These are phyloP conservation scores for Palythoa grandis DNA, from an alignment of 92 coral and sea anemone species.

Conservation along the genomic window DNA sequence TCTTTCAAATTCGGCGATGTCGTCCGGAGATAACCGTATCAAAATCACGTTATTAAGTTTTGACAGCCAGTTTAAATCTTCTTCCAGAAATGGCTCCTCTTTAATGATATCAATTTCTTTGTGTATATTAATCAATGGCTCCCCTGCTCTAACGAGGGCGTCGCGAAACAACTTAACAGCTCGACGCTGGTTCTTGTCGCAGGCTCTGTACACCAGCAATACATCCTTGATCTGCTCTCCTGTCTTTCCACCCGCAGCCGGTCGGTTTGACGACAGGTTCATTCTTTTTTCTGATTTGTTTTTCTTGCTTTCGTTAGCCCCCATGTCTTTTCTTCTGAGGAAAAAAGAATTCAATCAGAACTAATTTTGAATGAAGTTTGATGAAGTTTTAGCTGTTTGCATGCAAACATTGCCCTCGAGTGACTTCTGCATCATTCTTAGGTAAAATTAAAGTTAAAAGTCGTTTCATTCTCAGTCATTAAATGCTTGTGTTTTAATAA, in stretches of 20 bases:
- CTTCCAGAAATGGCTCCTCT: slow-evolving; percentile 9
- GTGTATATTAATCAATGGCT: slow-evolving; percentile 18
- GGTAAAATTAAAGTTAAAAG: not conserved
- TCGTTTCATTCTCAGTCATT: too few relatives aligned
- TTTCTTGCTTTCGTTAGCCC: not conserved
- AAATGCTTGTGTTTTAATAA: not conserved
- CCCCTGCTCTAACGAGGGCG: slow-evolving; percentile 48
- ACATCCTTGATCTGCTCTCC: slow-evolving; percentile 55
- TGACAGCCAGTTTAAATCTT: slow-evolving; percentile 73
- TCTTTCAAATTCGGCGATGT: slow-evolving; percentile 55
- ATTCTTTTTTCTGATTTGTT: not conserved
- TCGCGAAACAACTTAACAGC: slow-evolving; percentile 85
- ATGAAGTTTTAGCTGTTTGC: not conserved
- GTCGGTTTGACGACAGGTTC: not conserved
- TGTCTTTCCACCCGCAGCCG: not conserved
- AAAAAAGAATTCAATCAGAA: not conserved
- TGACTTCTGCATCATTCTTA: not conserved
- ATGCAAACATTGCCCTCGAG: not conserved
- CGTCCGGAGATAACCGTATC: slow-evolving; percentile 79
- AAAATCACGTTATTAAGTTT: slow-evolving; percentile 72
- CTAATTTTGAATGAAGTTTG: not conserved
- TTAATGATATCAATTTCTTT: slow-evolving; percentile 71
- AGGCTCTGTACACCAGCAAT: slow-evolving; percentile 74
- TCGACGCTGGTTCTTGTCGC: slow-evolving; percentile 48
- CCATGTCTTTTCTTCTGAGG: not conserved